Evolutionary conservation across 92 coral and sea anemone species (phyloP), one percentile per base, ranked within the genome.

Genomic region (Epizoanthus ramosus): DNA sequence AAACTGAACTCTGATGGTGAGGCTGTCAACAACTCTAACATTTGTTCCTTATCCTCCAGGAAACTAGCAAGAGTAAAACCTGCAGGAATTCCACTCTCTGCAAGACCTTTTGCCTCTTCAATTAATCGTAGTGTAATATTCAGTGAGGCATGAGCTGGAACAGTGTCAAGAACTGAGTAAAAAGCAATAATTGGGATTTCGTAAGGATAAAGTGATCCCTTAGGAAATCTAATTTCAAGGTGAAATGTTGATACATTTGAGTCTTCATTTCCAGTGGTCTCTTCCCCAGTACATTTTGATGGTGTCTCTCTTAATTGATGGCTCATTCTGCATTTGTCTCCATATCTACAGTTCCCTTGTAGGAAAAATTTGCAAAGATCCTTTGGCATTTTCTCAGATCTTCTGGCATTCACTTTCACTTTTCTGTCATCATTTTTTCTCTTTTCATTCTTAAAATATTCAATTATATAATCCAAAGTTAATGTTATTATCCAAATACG

Each of bases 151-250:
- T 79, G 79, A 13, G 88, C 67, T 12, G 98, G 93, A 59, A 89
- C 52, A 1, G 53, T 69, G 37, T 91, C 93, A 84, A 85, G 74
- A 18, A 91, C 86, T 21, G 91, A 92, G 70, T 91, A 89, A 85
- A 93, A 91, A 50, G 85, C 94, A 52, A 93, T 81, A 33, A 93
- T 8, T 58, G 98, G 95, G 37, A 90, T 90, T 81, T 93, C 98
- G 91, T 84, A 87, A 16, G 98, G 98, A 75, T 93, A 93, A 3
- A 91, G 81, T 14, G 92, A 91, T 43, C 90, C 88, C 57, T 91
- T 83, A 43, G 91, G 83, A 47, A 93, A 91, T 66, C 98, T 74
- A 8, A 93, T 85, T 81, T 93, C 98, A 41, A 93, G 91, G 15
- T 80, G 69, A 80, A 91, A 93, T 24, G 68, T 59, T 8, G 56